Evolutionary conservation across 2,797 vertebrate species (phyloP).

Genomic region (Eutrigla gurnardus): DNA sequence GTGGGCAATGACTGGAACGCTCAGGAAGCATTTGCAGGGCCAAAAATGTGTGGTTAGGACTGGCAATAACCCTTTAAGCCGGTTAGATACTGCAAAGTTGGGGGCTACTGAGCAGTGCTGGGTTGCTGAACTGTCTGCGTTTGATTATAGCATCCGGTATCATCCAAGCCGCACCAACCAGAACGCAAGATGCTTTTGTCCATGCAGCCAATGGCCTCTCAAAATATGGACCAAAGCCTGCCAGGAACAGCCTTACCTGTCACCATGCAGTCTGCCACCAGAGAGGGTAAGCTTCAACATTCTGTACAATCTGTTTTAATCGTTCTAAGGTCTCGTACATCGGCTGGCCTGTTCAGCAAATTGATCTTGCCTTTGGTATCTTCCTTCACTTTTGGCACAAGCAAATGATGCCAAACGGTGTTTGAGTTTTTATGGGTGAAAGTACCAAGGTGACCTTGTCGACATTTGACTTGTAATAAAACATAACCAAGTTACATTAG

Average conservation of each 20-base stretch:
- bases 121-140: not conserved
- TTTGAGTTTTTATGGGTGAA: no score
- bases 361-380: not conserved
- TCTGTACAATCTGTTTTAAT: not conserved
- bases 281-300: not conserved
- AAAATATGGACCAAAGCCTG: not conserved
- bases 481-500: not conserved
- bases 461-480: no score
- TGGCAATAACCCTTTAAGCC: not conserved
- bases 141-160: not conserved
- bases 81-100: not conserved
- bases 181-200: not conserved
- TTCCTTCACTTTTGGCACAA: not conserved
- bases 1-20: constrained; percentile 1
- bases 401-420: not conserved
- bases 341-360: not conserved
- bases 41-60: not conserved
- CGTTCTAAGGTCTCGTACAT: not conserved
- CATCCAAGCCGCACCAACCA: not conserved
- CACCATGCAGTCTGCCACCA: not conserved
- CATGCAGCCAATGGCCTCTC: not conserved
- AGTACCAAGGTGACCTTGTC: no score
- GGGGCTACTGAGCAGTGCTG: not conserved
- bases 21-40: not conserved
- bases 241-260: not conserved